These are phyloP conservation scores for Vulpes vulpes DNA, from an alignment of 2,113 vertebrate species.

Conservation along the genomic window DNA sequence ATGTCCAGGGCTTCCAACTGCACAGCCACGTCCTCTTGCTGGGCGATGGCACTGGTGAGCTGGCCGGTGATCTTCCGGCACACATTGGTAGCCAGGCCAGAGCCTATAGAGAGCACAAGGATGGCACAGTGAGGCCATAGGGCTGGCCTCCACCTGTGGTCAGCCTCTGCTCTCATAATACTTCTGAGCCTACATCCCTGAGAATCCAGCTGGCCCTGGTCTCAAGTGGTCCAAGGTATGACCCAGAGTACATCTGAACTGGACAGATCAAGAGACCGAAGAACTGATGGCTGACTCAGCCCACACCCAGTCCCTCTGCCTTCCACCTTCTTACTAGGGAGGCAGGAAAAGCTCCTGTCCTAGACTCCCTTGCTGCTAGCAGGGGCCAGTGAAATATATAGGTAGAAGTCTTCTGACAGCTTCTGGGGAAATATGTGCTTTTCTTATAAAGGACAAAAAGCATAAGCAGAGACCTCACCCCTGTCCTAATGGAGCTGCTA, in stretches of 20 bases:
- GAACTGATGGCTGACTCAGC: neutral
- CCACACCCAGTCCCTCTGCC: neutral
- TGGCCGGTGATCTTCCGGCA: constrained; percentile 97
- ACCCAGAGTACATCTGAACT: neutral
- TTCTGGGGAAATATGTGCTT: neutral
- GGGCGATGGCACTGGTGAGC: constrained; percentile 94
- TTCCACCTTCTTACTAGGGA: neutral
- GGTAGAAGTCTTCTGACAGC: neutral
- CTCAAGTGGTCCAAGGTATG: neutral
- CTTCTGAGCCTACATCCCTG: neutral
- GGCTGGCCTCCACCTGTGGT: neutral
- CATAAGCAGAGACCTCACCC: neutral
- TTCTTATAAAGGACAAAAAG: neutral
- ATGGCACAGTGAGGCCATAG: neutral
- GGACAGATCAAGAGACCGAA: neutral
- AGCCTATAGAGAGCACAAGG: constrained; percentile 85
- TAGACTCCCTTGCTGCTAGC: neutral
- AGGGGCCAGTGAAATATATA: neutral
- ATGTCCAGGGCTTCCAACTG: constrained; percentile 98
- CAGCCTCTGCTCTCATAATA: neutral
- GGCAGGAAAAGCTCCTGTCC: neutral
- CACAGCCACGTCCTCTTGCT: constrained; percentile 95
- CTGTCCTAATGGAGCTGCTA: neutral
- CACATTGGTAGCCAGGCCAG: constrained; percentile 92
- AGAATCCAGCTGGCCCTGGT: neutral